These are phyloP conservation scores for Thymelicus acteon DNA, from an alignment of 2,888 invertebrate species.

Conservation along the genomic window DNA sequence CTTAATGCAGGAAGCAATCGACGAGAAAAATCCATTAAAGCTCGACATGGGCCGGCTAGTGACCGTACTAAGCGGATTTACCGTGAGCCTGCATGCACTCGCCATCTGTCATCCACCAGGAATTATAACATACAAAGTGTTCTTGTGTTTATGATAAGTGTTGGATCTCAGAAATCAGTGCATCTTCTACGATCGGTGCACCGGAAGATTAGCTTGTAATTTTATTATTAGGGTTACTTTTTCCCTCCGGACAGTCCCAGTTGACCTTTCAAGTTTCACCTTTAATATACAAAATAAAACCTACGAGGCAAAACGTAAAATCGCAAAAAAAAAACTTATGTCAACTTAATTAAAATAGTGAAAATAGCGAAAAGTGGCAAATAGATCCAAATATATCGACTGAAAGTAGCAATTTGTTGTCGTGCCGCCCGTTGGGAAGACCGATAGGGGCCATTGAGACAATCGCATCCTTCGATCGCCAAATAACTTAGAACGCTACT, in stretches of 20 bases:
- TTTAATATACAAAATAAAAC: too few relatives aligned
- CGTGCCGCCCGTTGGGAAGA: slow-evolving; percentile 5
- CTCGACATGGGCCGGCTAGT: slow-evolving; percentile 65
- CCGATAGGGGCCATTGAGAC: background rate
- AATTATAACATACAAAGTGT: slow-evolving; percentile 14
- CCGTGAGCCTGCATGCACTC: slow-evolving; percentile 55
- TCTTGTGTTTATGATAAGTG: background rate
- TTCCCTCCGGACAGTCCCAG: too few relatives aligned
- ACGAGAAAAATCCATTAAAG: slow-evolving; percentile 80
- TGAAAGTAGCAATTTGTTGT: slow-evolving; percentile 16
- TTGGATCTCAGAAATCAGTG: too few relatives aligned
- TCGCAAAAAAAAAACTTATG: too few relatives aligned
- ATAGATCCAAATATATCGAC: background rate
- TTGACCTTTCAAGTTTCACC: too few relatives aligned
- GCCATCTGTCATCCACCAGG: slow-evolving; percentile 26
- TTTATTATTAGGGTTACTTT: too few relatives aligned
- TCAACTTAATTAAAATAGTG: background rate
- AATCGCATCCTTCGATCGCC: slow-evolving; percentile 15
- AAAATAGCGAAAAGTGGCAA: background rate
- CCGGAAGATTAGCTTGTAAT: too few relatives aligned
- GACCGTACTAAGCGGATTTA: slow-evolving; percentile 83
- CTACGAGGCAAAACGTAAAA: too few relatives aligned
- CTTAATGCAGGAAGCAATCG: slow-evolving; percentile 71
- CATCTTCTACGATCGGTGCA: too few relatives aligned
- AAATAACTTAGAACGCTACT: slow-evolving; percentile 17